Percentiles rank a stretch among this genome's conserved stretches.
These are phyloP conservation scores for Antennarius striatus DNA, from an alignment of 2,113 vertebrate species.

Conservation along the genomic window DNA sequence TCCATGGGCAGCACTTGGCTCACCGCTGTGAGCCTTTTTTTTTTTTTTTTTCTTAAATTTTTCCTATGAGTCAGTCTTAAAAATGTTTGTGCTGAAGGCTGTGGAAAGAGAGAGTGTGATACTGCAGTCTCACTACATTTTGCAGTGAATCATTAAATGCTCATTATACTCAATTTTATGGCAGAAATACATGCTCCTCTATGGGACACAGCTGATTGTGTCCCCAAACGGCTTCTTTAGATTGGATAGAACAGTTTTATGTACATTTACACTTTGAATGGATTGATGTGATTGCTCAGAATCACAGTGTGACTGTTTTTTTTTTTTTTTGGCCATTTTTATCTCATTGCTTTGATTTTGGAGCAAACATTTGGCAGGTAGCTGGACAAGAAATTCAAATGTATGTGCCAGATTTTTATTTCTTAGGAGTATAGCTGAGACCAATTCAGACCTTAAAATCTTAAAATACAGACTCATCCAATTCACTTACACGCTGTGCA, in stretches of 20 bases:
- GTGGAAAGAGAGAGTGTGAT: neutral
- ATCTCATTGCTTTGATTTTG: neutral
- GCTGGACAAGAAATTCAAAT: no score
- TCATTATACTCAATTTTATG: no score
- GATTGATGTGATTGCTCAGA: no score
- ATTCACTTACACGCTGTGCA: neutral
- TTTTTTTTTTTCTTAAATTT: neutral
- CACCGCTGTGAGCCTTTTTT: neutral
- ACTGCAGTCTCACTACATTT: neutral
- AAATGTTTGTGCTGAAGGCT: neutral
- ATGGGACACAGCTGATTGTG: no score
- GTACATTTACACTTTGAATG: no score
- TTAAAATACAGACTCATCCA: no score
- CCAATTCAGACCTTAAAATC: neutral
- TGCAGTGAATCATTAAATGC: neutral
- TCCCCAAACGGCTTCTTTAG: no score
- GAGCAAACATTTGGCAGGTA: neutral
- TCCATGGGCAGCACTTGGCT: neutral
- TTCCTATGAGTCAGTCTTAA: constrained; percentile 1
- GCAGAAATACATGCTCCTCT: no score
- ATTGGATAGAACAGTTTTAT: no score
- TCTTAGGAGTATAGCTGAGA: neutral
- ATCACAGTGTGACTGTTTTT: no score
- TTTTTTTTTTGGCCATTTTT: neutral
- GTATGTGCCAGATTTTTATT: no score